Conservation (phyloP, 2,797 vertebrate genomes). For the Mico argentatus region DNA sequence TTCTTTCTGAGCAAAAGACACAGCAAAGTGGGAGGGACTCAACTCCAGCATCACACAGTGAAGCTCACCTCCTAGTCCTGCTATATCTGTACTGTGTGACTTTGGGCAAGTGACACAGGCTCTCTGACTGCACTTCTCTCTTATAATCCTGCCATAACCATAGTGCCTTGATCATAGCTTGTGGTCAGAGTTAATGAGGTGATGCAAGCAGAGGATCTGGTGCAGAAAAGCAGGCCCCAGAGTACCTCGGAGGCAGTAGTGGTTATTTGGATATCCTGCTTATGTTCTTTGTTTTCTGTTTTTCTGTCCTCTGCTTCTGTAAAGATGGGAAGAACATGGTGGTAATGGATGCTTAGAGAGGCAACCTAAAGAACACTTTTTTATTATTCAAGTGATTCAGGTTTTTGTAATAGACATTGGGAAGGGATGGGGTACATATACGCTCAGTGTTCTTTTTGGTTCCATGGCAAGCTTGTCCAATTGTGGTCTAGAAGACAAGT, state of each 20-base stretch:
- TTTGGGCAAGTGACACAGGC: not conserved
- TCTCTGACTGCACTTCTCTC: not conserved
- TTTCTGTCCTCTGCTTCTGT: not conserved
- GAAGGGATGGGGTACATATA: fast-evolving
- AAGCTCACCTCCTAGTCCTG: not conserved
- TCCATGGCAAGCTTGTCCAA: not conserved
- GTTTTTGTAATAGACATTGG: not conserved
- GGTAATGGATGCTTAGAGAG: not conserved
- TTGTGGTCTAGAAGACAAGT: not conserved
- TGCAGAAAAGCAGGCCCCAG: not conserved
- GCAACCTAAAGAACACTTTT: not conserved
- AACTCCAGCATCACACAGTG: not conserved
- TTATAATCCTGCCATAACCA: not conserved
- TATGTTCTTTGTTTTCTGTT: not conserved
- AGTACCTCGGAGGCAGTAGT: fast-evolving
- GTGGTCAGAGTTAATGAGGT: not conserved
- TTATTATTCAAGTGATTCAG: not conserved
- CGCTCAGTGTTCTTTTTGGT: not conserved
- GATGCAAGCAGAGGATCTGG: not conserved
- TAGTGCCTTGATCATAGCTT: not conserved
- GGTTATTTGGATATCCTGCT: too few species aligned
- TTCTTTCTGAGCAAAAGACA: not conserved
- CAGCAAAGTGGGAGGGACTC: not conserved
- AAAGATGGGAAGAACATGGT: not conserved
- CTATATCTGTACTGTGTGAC: not conserved